Evolutionary conservation across 2,797 vertebrate species (phyloP).

Genomic region (Falco naumanni): DNA sequence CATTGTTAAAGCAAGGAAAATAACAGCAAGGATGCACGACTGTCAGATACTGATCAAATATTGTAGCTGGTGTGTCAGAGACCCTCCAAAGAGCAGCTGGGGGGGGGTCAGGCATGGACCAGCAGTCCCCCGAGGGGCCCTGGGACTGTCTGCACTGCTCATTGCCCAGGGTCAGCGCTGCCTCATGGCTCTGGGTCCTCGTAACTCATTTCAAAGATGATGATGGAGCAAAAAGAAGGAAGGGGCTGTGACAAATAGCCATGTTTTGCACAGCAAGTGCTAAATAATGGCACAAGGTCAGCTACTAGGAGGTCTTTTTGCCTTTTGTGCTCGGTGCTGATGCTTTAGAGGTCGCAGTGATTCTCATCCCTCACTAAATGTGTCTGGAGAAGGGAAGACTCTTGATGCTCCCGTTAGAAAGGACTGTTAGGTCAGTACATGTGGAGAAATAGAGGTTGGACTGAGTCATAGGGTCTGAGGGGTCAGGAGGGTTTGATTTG

Average conservation of each 20-base stretch:
- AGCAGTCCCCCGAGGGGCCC: neutral
- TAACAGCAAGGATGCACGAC: neutral
- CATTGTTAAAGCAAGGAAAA: neutral
- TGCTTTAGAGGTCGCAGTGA: neutral
- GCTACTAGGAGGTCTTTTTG: neutral
- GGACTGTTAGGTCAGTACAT: neutral
- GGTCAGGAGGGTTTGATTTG: neutral
- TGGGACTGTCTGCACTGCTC: neutral
- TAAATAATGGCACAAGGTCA: neutral
- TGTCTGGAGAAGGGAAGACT: neutral
- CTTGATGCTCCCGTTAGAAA: neutral
- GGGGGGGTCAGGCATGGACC: neutral
- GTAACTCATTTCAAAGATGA: neutral
- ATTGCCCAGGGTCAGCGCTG: neutral
- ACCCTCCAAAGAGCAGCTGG: neutral
- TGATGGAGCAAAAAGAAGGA: neutral
- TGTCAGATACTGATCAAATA: neutral
- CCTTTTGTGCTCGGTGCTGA: neutral
- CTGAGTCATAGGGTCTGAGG: neutral
- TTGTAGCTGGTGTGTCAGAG: neutral
- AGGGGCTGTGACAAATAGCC: neutral
- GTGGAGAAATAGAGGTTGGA: neutral
- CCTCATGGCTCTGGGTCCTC: accelerated
- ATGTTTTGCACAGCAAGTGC: neutral
- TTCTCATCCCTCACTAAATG: neutral